These are phyloP conservation scores for Styela clava DNA, from an alignment of 23 tunicate genomes.

Conservation along the genomic window DNA sequence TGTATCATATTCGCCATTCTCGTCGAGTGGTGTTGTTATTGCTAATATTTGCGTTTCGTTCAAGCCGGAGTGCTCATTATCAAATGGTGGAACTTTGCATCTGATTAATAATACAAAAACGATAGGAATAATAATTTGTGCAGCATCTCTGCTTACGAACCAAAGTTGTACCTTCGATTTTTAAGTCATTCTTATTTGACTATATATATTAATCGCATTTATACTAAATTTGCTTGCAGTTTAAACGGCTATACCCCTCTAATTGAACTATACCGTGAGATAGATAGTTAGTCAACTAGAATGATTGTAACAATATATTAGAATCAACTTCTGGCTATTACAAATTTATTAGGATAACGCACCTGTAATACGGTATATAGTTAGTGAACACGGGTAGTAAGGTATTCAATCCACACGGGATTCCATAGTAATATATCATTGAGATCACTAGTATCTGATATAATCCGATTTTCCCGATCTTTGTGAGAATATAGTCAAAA, in stretches of 20 bases:
- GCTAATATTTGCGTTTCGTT: not conserved
- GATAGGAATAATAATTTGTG: too few relatives aligned
- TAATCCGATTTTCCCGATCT: conserved; percentile 56
- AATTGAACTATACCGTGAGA: too few relatives aligned
- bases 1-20: conserved; percentile 18
- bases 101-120: conserved; percentile 22
- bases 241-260: too few relatives aligned
- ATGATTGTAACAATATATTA: too few relatives aligned
- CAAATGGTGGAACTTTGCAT: conserved; percentile 54
- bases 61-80: conserved; percentile 2
- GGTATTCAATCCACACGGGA: conserved; percentile 57
- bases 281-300: too few relatives aligned
- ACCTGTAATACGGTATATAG: conserved; percentile 60
- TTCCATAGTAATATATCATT: conserved; percentile 61
- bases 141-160: too few relatives aligned
- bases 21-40: not conserved
- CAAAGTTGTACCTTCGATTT: too few relatives aligned
- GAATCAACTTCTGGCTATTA: too few relatives aligned
- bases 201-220: too few relatives aligned
- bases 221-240: too few relatives aligned
- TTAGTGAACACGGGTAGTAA: conserved; percentile 57
- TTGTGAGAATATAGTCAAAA: conserved; percentile 42
- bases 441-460: conserved; percentile 45
- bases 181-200: too few relatives aligned
- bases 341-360: too few relatives aligned